Evolutionary conservation across 2,888 invertebrate species (phyloP), one percentile per base, ranked within the genome.

Genomic region (Pterostichus niger): DNA sequence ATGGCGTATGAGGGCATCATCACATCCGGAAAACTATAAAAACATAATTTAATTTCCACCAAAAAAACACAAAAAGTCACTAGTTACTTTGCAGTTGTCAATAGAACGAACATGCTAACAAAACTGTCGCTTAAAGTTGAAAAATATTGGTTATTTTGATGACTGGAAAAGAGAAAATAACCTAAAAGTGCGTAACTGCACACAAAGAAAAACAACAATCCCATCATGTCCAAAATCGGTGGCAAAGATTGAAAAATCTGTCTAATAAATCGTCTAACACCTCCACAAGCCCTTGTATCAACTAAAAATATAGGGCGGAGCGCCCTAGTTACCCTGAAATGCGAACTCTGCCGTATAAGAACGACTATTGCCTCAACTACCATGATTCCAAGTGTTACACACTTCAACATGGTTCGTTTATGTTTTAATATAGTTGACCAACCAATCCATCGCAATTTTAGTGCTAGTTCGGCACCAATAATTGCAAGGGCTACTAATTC

Each of bases 51-150:
- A 15, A 56, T 24, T n/a, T 52, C 15, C 59, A n/a, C 89, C 95
- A 96, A 89, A 54, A 91, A 90, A 2, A 13, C 33, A 24, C 15
- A 64, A 64, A 31, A 64, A 6, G 4, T 17, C 17, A 56, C 6
- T 76, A 92, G 95, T 93, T 91, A 97, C 96, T 97, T 97, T 84
- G 97, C 97, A 10, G 97, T 97, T 0, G 97, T 97, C n/a, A 97
- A 91, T 81, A 97, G 92, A 46, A 97, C 96, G 89, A 97, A 97
- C 91, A 97, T 94, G 87, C 95, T 96, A 87, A 97, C 95, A 89
- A 97, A 97, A 85, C 96, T 96, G 88, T 95, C 94, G 86, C 94
- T 93, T 79, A 97, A 91, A 0, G 96, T 95, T 85, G 91, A 91
- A 88, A 97, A 97, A 90, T 96, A 95, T 85, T 94, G 92, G 88